Percentiles rank a stretch among this genome's conserved stretches.
phyloP scores from a whole-genome alignment of 2,113 vertebrate genomes.

The Dicrurus megarhynchus region DNA sequence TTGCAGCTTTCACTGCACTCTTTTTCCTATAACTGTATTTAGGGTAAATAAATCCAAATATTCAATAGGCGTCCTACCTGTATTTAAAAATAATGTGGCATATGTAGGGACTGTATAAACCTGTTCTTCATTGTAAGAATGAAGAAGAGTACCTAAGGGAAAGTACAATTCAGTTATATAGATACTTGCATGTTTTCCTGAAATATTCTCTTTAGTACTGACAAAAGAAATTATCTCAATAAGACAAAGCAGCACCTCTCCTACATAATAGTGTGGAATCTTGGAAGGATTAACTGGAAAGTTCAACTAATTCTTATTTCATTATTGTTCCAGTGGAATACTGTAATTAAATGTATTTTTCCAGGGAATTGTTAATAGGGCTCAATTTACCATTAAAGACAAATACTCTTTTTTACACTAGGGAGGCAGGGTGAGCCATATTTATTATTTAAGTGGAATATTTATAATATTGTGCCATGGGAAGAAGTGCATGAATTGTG shows the following conservation, averaged over 20 bases:
- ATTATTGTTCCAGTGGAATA: slow-evolving; percentile 14
- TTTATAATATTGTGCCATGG: background rate
- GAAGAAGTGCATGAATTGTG: background rate
- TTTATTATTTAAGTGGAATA: background rate
- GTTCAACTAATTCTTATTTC: slow-evolving; percentile 46
- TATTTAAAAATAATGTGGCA: background rate
- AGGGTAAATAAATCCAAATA: background rate
- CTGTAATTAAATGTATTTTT: slow-evolving; percentile 50
- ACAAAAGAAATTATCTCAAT: background rate
- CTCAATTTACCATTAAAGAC: slow-evolving; percentile 31
- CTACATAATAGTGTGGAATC: background rate
- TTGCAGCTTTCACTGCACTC: background rate
- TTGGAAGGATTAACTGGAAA: slow-evolving; percentile 54
- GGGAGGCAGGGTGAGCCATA: background rate
- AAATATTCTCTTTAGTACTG: background rate
- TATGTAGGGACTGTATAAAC: background rate
- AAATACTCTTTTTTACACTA: background rate
- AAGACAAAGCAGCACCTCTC: background rate
- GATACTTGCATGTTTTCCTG: background rate
- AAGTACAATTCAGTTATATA: background rate
- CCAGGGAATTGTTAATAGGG: background rate
- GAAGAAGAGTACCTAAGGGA: background rate
- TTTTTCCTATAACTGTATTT: background rate
- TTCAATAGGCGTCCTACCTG: rapidly evolving
- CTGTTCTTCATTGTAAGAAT: background rate